These are phyloP conservation scores for Hyposoter dolosus DNA, from an alignment of 2,888 invertebrate genomes.

Conservation along the genomic window DNA sequence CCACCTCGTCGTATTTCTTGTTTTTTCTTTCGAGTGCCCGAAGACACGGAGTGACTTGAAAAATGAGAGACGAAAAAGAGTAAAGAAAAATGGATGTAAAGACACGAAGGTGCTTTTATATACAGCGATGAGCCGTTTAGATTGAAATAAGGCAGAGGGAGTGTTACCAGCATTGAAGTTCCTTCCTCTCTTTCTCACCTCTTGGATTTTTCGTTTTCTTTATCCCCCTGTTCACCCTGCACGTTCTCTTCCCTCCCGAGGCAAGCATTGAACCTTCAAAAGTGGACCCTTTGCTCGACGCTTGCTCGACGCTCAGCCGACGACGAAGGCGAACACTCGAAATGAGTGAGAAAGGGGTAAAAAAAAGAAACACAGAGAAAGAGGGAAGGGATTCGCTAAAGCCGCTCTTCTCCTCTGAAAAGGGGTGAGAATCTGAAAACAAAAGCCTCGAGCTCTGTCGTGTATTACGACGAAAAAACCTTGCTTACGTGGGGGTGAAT, in stretches of 20 bases:
- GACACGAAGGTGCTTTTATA: conserved; percentile 41
- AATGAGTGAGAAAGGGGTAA: conserved; percentile 8
- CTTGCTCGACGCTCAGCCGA: conserved; percentile 30
- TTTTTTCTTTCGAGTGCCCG: not conserved
- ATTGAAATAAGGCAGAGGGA: conserved; percentile 62
- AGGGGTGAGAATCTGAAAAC: conserved; percentile 53
- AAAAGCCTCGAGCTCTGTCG: conserved; percentile 54
- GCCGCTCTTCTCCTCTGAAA: conserved; percentile 8
- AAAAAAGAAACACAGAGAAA: conserved; percentile 11
- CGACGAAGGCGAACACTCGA: conserved; percentile 60
- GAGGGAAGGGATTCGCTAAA: conserved; percentile 5
- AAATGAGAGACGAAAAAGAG: not conserved
- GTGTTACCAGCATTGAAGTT: conserved; percentile 9
- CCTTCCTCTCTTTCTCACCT: not conserved
- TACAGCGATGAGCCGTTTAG: conserved; percentile 62
- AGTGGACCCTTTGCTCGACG: conserved; percentile 58
- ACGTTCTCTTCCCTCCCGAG: conserved; percentile 42
- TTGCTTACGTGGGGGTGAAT: conserved; percentile 29
- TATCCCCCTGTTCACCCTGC: conserved; percentile 46
- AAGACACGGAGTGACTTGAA: not conserved
- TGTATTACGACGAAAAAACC: conserved; percentile 45
- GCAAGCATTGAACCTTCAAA: conserved; percentile 55
- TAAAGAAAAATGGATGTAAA: conserved; percentile 36
- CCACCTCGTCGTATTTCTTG: not conserved
- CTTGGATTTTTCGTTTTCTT: conserved; percentile 18